Evolutionary conservation across 30 jellyfish, hydroid and myxozoan genomes (phyloP).

Genomic region (Hydractinia echinata): DNA sequence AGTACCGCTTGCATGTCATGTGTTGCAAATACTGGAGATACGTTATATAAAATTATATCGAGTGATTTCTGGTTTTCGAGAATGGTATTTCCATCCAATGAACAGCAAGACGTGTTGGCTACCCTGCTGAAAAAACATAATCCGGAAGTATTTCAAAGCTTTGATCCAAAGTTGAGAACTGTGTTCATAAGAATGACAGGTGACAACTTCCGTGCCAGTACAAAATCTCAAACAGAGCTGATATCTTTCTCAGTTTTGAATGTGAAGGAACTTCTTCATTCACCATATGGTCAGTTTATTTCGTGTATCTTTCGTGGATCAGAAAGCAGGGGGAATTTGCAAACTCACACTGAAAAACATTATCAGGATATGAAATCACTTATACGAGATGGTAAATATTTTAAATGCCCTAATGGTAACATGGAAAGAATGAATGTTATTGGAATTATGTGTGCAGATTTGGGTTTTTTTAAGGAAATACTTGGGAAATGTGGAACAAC

Average conservation of each 20-base stretch:
- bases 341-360: neutral
- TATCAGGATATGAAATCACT: neutral
- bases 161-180: no score
- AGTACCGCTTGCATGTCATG: no score
- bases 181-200: no score
- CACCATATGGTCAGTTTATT: neutral
- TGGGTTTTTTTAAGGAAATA: neutral
- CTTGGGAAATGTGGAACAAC: conserved; percentile 5
- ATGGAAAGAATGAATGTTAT: neutral
- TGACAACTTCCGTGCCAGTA: no score
- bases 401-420: neutral
- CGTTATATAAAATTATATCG: no score
- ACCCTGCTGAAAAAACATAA: no score
- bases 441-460: neutral
- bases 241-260: conserved; percentile 3
- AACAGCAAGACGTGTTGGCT: no score
- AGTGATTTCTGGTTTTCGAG: no score
- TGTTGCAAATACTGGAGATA: no score
- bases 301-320: neutral
- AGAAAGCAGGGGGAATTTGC: neutral
- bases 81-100: no score
- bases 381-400: neutral
- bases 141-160: no score
- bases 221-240: neutral
- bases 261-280: neutral